phyloP scores from a whole-genome alignment of 2,797 vertebrate genomes.

The Bovichtus diacanthus region DNA sequence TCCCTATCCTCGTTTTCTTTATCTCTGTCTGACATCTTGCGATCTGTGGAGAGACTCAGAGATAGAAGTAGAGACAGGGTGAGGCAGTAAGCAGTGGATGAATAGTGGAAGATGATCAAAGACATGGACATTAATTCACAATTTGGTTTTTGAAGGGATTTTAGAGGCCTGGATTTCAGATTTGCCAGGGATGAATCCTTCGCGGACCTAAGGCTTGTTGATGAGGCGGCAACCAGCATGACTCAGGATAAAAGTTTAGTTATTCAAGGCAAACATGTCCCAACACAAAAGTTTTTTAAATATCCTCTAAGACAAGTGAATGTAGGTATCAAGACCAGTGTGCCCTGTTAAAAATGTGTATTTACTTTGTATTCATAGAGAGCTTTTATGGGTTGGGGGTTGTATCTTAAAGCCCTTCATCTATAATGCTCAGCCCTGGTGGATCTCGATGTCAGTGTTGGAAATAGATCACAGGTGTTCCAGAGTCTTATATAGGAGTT shows the following conservation, averaged over 20 bases:
- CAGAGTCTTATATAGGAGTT: not conserved
- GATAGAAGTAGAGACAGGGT: not conserved
- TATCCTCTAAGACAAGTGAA: not conserved
- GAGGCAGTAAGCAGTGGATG: not conserved
- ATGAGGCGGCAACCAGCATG: not conserved
- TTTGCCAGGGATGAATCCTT: not conserved
- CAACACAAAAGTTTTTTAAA: not conserved
- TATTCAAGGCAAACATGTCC: not conserved
- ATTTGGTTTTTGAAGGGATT: not conserved
- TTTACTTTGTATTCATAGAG: not conserved
- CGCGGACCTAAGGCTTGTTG: not conserved
- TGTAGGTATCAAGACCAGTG: not conserved
- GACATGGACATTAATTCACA: not conserved
- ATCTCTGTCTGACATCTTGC: conserved; percentile 19
- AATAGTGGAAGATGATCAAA: not conserved
- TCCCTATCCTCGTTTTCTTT: not conserved
- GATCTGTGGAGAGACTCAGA: conserved; percentile 1
- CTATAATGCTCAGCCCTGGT: not conserved
- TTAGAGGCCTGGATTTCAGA: conserved; percentile 1
- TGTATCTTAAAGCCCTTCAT: not conserved
- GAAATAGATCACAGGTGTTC: not conserved
- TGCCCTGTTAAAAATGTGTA: not conserved
- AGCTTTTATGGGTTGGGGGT: not conserved
- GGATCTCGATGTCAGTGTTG: not conserved
- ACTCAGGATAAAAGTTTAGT: not conserved